These are phyloP conservation scores for Rhinopomastus cyanomelas DNA, from an alignment of 2,113 vertebrate genomes.

Conservation along the genomic window DNA sequence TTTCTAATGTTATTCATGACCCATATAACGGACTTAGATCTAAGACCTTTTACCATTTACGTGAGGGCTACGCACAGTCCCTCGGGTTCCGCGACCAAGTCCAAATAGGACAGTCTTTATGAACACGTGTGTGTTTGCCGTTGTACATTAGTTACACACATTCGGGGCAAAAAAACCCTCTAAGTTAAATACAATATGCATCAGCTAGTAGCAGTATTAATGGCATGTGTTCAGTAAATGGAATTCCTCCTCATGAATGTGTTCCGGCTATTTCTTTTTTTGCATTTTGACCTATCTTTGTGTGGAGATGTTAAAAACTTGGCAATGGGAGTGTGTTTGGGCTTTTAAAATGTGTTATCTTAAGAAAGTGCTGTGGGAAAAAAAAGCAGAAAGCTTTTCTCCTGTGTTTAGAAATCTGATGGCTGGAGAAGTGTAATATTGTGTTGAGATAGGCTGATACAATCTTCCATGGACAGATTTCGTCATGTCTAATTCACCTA, in stretches of 20 bases:
- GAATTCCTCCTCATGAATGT: background rate
- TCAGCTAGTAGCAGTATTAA: background rate
- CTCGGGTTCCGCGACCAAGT: background rate
- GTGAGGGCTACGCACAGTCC: background rate
- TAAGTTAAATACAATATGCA: background rate
- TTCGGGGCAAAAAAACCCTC: background rate
- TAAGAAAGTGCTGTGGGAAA: background rate
- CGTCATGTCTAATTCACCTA: background rate
- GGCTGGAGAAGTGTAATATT: background rate
- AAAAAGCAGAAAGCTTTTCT: background rate
- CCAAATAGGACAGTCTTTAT: background rate
- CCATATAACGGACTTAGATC: slow-evolving; percentile 23
- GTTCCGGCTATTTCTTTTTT: background rate
- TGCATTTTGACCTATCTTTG: background rate
- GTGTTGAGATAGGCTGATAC: background rate
- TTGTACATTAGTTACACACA: background rate
- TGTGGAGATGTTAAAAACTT: background rate
- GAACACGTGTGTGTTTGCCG: background rate
- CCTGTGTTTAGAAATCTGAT: background rate
- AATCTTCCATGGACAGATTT: background rate
- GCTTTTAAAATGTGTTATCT: background rate
- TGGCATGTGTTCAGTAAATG: background rate
- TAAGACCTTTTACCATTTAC: background rate
- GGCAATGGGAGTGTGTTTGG: background rate
- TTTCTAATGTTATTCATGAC: slow-evolving; percentile 48